A percentile compares a stretch with the other conserved stretches of the same genome.
phyloP scores from a whole-genome alignment of 2,888 invertebrate species.

The Rotaria sp. region DNA sequence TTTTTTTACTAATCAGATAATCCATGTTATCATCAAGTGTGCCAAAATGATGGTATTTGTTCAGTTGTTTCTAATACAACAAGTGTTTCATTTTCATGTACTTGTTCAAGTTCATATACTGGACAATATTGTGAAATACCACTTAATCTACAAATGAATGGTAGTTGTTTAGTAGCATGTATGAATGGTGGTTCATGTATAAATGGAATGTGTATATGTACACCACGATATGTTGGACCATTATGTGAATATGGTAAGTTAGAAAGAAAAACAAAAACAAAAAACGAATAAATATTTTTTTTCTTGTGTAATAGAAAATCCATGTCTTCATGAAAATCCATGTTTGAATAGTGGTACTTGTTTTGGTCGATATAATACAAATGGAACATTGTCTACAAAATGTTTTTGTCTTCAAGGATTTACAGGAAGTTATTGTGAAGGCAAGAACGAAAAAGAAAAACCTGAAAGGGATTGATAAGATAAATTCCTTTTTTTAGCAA shows the following conservation, averaged over 20 bases:
- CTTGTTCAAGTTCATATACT: not conserved
- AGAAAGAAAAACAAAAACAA: not conserved
- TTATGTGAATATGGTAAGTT: not conserved
- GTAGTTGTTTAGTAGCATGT: not conserved
- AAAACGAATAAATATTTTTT: too few relatives aligned
- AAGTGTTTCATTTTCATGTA: slow-evolving; percentile 11
- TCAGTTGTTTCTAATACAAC: not conserved
- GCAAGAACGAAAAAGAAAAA: not conserved
- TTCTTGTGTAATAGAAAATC: not conserved
- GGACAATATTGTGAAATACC: not conserved
- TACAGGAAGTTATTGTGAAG: slow-evolving; percentile 14
- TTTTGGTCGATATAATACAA: not conserved
- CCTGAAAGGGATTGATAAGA: not conserved
- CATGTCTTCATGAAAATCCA: not conserved
- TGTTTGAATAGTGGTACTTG: not conserved
- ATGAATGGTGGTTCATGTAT: not conserved
- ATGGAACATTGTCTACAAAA: not conserved
- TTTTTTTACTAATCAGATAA: not conserved
- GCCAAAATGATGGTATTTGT: not conserved
- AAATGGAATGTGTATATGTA: not conserved
- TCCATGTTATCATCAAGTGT: not conserved
- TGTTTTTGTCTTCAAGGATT: slow-evolving; percentile 13
- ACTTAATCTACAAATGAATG: not conserved
- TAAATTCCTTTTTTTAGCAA: not conserved
- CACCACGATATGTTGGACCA: not conserved